These are phyloP conservation scores for Catotricha subobsoleta DNA, from an alignment of 2,888 invertebrate species.

Conservation along the genomic window DNA sequence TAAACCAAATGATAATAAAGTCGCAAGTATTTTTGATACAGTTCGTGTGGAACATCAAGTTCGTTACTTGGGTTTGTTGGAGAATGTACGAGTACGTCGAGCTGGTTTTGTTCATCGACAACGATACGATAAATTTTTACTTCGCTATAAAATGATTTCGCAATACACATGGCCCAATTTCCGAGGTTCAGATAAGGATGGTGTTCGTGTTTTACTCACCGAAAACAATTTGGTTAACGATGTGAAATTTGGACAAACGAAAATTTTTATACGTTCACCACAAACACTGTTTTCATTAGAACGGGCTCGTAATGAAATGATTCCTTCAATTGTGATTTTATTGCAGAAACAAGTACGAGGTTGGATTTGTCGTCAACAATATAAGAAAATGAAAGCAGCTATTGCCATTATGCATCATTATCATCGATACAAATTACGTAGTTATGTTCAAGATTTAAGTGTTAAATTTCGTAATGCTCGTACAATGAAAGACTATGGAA, in stretches of 20 bases:
- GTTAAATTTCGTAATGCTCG: conserved; percentile 45
- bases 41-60: conserved; percentile 40
- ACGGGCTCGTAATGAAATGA: conserved; percentile 63
- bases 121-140: conserved; percentile 80
- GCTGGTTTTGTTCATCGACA: conserved; percentile 96
- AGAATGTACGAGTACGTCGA: conserved; percentile 87
- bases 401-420: conserved; percentile 65
- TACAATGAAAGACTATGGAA: conserved; percentile 54
- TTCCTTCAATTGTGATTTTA: conserved; percentile 80
- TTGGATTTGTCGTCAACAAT: conserved; percentile 53
- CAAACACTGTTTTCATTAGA: conserved; percentile 81
- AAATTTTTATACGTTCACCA: conserved; percentile 86
- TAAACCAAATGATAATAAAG: conserved; percentile 91
- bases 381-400: conserved; percentile 73
- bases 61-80: conserved; percentile 74
- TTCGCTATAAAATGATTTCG: conserved; percentile 93
- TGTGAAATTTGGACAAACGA: conserved; percentile 88
- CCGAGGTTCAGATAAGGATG: conserved; percentile 59
- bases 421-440: conserved; percentile 50
- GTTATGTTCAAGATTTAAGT: conserved; percentile 48
- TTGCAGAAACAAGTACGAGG: conserved; percentile 95
- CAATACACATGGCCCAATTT: conserved; percentile 96
- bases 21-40: conserved; percentile 68
- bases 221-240: conserved; percentile 62
- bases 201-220: conserved; percentile 65